phyloP scores from a whole-genome alignment of 2,888 invertebrate genomes.

The Orthonevra nobilis region DNA sequence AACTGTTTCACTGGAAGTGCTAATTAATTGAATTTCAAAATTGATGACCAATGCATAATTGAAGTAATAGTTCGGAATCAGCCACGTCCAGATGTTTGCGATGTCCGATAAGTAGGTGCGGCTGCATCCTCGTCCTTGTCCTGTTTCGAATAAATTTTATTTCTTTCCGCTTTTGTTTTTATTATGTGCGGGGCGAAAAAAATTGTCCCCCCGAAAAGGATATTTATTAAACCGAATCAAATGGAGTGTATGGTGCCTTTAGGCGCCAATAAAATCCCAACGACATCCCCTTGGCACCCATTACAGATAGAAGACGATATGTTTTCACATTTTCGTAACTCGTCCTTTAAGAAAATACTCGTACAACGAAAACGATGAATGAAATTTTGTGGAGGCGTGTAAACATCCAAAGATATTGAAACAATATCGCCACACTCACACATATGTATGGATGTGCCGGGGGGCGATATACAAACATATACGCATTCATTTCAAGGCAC shows the following conservation, averaged over 20 bases:
- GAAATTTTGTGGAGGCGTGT: neutral
- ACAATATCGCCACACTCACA: slow-evolving; percentile 45
- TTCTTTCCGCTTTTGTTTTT: slow-evolving; percentile 4
- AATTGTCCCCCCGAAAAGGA: slow-evolving; percentile 34
- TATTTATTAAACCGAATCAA: slow-evolving; percentile 59
- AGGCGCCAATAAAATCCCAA: slow-evolving; percentile 47
- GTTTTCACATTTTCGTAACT: slow-evolving; percentile 17
- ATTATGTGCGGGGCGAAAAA: neutral
- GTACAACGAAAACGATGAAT: neutral
- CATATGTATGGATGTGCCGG: slow-evolving; percentile 22
- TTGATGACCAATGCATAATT: slow-evolving; percentile 34
- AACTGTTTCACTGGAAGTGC: slow-evolving; percentile 31
- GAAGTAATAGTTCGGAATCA: slow-evolving; percentile 25
- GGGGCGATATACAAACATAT: neutral
- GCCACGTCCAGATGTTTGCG: slow-evolving; percentile 42
- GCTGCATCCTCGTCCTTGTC: too few species aligned
- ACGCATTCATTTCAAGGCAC: too few species aligned
- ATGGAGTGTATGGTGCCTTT: slow-evolving; percentile 47
- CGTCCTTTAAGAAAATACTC: neutral
- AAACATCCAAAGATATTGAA: slow-evolving; percentile 42
- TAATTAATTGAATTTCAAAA: slow-evolving; percentile 67
- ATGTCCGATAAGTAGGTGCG: slow-evolving; percentile 10
- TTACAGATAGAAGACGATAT: slow-evolving; percentile 14
- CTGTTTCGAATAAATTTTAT: slow-evolving; percentile 38
- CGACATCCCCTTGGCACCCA: neutral